Conservation (phyloP, 2,888 invertebrate genomes). For the Timandra comae region DNA sequence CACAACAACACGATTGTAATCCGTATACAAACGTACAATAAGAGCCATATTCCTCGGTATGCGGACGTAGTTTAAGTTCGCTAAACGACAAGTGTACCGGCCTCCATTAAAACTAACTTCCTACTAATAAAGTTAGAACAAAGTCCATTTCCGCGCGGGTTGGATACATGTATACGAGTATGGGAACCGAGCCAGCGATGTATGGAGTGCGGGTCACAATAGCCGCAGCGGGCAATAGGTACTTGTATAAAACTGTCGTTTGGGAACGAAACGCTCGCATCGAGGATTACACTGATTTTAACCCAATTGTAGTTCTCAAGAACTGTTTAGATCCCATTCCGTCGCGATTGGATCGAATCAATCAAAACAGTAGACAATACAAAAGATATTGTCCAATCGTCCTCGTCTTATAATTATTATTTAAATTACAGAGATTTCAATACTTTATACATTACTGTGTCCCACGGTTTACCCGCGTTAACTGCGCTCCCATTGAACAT, state of each 20-base stretch:
- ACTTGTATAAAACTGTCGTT: slow-evolving; percentile 20
- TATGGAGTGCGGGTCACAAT: slow-evolving; percentile 27
- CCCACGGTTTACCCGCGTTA: no score
- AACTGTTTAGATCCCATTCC: no score
- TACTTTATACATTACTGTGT: no score
- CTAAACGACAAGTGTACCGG: slow-evolving; percentile 29
- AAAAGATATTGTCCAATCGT: no score
- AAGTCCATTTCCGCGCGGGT: slow-evolving; percentile 43
- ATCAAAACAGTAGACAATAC: no score
- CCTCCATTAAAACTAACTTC: slow-evolving; percentile 46
- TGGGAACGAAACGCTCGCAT: slow-evolving; percentile 12
- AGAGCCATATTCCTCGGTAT: slow-evolving; percentile 16
- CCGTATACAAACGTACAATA: slow-evolving; percentile 15
- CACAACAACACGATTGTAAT: slow-evolving; percentile 16
- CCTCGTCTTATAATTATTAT: no score
- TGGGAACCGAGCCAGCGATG: slow-evolving; percentile 26
- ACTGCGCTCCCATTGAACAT: no score
- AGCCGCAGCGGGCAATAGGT: slow-evolving; percentile 22
- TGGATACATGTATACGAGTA: slow-evolving; percentile 27
- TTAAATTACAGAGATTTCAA: no score
- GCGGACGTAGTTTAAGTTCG: slow-evolving; percentile 17
- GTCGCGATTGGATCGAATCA: no score
- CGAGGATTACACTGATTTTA: not conserved
- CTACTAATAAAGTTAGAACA: slow-evolving; percentile 45
- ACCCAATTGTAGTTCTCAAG: not conserved